Evolutionary conservation across 1,140 invertebrate species (phyloP), one percentile per base, ranked within the genome.

Genomic region (Antheraea mylitta): DNA sequence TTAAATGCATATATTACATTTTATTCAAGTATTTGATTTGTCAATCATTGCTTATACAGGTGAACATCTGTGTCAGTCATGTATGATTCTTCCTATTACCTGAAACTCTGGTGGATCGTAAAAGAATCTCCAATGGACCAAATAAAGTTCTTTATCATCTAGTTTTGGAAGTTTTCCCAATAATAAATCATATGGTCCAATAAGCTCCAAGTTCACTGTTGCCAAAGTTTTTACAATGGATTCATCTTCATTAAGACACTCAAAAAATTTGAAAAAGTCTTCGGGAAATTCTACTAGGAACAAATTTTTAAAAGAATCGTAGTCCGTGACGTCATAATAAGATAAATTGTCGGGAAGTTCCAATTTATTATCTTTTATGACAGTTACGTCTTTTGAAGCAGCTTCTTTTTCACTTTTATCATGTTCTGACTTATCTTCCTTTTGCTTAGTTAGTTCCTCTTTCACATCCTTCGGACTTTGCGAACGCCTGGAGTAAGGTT

Each of bases 31-130:
- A 30, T 4, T 30, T 30, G 22, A 30, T 4, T 4, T 30, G 4
- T 30, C 4, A 30, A 30, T 1, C 22, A 30, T 1, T 30, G 22
- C 22, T 30, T 30, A 30, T 4, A 30, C 22, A 30, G 22, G 4
- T 30, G 22, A 2, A 30, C 22, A 30, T 30, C 22, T 59, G 4
- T 13, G 38, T n/a, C n/a, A 42, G 7, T 42, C 8, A 11, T 42
- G 10, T 2, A 67, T 36, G n/a, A 10, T 61, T 60, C 42, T 36
- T 16, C 19, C 4, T n/a, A 9, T 59, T 93, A 96, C 95, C 92
- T 97, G 96, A 90, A 99, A 98, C 92, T 99, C 98, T 45, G 98
- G 98, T 58, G 97, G 97, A 94, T 99, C 98, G 92, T 97, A 98
- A 88, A 95, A 99, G 92, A 97, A 98, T 79, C 98, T 94, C 96